Evolutionary conservation across 2,888 invertebrate species (phyloP).

Genomic region (Pandemis cinnamomeana): DNA sequence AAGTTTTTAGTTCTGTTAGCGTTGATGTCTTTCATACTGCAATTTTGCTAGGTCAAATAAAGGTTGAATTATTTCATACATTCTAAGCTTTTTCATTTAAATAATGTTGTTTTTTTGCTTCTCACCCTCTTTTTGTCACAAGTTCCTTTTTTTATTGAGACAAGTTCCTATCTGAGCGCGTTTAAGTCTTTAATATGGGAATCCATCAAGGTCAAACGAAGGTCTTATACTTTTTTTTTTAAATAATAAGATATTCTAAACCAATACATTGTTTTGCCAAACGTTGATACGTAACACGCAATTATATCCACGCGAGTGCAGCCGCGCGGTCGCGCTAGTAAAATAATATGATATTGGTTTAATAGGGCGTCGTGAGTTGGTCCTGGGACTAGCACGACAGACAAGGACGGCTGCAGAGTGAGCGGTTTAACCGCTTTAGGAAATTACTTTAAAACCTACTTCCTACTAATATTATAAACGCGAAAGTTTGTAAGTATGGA

Average conservation of each 20-base stretch:
- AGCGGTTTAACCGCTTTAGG: background rate
- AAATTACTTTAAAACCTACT: too few species aligned
- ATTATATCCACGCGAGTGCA: slow-evolving; percentile 31
- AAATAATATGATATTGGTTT: slow-evolving; percentile 41
- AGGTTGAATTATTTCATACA: too few species aligned
- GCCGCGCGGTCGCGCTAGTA: slow-evolving; percentile 30
- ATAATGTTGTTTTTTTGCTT: too few species aligned
- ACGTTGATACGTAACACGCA: slow-evolving; percentile 10
- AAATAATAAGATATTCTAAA: background rate
- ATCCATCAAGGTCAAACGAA: background rate
- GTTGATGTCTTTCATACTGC: background rate
- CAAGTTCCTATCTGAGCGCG: background rate
- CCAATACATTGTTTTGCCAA: background rate
- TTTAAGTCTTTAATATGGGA: background rate
- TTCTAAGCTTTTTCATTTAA: too few species aligned
- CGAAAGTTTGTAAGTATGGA: too few species aligned
- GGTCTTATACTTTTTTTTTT: background rate
- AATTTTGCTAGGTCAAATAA: background rate
- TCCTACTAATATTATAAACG: too few species aligned
- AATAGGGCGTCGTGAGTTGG: slow-evolving; percentile 34
- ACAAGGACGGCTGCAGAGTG: slow-evolving; percentile 21
- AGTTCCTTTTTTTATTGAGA: too few species aligned
- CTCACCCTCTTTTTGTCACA: too few species aligned
- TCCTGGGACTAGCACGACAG: slow-evolving; percentile 32
- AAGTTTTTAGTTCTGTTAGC: background rate